phyloP scores from a whole-genome alignment of 2,797 vertebrate genomes.

The Danio tinwini region DNA sequence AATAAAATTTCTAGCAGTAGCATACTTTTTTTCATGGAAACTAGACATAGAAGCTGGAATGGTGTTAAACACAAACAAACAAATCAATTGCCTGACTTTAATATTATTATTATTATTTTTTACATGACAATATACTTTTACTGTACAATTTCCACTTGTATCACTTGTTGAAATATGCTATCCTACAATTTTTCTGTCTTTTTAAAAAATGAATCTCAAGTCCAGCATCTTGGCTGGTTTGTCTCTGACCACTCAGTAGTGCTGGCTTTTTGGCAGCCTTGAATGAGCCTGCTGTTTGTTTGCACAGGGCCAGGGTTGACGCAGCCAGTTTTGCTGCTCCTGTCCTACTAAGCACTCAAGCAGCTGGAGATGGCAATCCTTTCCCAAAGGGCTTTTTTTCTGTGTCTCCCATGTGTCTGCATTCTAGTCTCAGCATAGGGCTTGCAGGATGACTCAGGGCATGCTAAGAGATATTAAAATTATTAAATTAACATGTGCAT shows the following conservation, averaged over 20 bases:
- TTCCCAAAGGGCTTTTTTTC: constrained; percentile 48
- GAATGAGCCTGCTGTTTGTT: constrained; percentile 54
- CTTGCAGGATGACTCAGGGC: constrained; percentile 11
- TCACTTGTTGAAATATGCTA: neutral
- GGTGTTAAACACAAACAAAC: too few relatives aligned
- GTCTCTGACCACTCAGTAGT: constrained; percentile 18
- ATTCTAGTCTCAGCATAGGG: constrained; percentile 1
- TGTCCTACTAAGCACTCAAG: constrained; percentile 36
- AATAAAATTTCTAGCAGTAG: too few relatives aligned
- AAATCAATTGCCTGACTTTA: too few relatives aligned
- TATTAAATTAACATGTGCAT: neutral
- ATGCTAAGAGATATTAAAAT: constrained; percentile 1
- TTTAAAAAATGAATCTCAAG: constrained; percentile 1
- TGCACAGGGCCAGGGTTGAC: constrained; percentile 43
- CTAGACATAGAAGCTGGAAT: too few relatives aligned
- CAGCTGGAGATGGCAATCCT: constrained; percentile 55
- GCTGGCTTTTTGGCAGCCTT: constrained; percentile 45
- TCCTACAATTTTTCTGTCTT: constrained; percentile 2
- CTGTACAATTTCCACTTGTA: too few relatives aligned
- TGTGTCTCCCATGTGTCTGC: constrained; percentile 4
- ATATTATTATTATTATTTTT: too few relatives aligned
- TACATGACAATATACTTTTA: too few relatives aligned
- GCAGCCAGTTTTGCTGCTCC: constrained; percentile 35
- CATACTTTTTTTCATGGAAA: too few relatives aligned
- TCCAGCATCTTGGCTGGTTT: constrained; percentile 28